Conservation (phyloP, 2,888 invertebrate genomes). For the Hypena proboscidalis region DNA sequence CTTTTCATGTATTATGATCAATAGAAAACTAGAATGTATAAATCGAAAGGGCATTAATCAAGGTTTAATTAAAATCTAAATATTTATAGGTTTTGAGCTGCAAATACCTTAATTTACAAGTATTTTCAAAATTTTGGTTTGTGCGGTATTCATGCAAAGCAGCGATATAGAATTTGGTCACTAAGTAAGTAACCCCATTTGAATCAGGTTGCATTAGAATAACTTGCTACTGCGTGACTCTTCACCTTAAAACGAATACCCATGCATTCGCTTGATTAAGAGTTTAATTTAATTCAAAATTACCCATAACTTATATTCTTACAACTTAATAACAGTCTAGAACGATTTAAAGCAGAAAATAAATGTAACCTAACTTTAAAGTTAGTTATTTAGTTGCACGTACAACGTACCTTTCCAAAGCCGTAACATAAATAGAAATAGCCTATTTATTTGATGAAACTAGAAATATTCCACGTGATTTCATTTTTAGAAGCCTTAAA, state of each 20-base stretch:
- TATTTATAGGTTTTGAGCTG: too few relatives aligned
- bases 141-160: too few relatives aligned
- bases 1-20: too few relatives aligned
- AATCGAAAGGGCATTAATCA: too few relatives aligned
- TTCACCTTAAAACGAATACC: constrained; percentile 42
- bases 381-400: background rate
- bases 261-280: constrained; percentile 68
- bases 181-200: constrained; percentile 35
- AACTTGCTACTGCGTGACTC: constrained; percentile 53
- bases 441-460: too few relatives aligned
- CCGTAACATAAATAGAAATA: constrained; percentile 9
- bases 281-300: constrained; percentile 63
- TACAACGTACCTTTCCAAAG: background rate
- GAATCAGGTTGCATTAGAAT: constrained; percentile 49
- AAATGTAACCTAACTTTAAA: background rate
- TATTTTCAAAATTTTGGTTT: background rate
- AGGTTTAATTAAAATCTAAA: too few relatives aligned
- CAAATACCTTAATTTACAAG: background rate
- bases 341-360: constrained; percentile 2
- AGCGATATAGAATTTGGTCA: constrained; percentile 30
- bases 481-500: too few relatives aligned
- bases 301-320: constrained; percentile 28
- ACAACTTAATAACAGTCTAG: constrained; percentile 10
- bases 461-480: too few relatives aligned
- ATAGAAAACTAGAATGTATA: too few relatives aligned